Conservation (phyloP, 1,140 invertebrate species). For the Xylocopa sonorina region DNA sequence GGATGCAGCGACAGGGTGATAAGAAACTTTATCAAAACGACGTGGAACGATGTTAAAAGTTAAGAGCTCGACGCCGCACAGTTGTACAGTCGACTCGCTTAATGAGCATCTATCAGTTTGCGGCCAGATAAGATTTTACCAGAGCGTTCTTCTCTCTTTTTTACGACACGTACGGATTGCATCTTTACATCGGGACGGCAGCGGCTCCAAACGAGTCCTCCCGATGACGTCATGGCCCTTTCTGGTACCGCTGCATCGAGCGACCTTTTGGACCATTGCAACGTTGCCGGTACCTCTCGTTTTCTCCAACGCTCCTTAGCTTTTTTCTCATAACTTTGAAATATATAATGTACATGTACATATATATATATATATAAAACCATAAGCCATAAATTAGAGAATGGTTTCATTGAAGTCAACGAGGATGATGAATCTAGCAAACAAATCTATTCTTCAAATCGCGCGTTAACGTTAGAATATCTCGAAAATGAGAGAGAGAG, state of each 20-base stretch:
- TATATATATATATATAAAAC: too few relatives aligned
- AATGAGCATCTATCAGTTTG: slow-evolving; percentile 69
- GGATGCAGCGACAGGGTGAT: slow-evolving; percentile 10
- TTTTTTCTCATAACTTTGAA: background rate
- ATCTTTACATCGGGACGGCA: slow-evolving; percentile 54
- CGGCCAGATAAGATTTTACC: slow-evolving; percentile 67
- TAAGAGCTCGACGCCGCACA: slow-evolving; percentile 2
- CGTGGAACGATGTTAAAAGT: slow-evolving; percentile 10
- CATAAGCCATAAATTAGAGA: background rate
- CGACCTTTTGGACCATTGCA: slow-evolving; percentile 32
- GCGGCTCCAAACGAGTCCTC: slow-evolving; percentile 34
- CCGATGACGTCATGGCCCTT: slow-evolving; percentile 67
- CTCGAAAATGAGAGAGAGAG: background rate
- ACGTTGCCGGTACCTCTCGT: slow-evolving; percentile 44
- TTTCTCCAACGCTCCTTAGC: slow-evolving; percentile 4
- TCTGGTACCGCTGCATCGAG: slow-evolving; percentile 51
- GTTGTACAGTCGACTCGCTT: slow-evolving; percentile 34
- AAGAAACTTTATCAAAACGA: slow-evolving; percentile 27
- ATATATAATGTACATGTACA: too few relatives aligned
- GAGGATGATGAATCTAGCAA: background rate
- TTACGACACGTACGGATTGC: slow-evolving; percentile 53
- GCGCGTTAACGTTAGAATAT: background rate
- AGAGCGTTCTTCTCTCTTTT: slow-evolving; percentile 34
- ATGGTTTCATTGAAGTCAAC: background rate
- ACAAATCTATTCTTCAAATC: background rate